A percentile compares a stretch with the other conserved stretches of the same genome.
Evolutionary conservation across 2,888 invertebrate species (phyloP).

Genomic region (Conchocele bisecta): DNA sequence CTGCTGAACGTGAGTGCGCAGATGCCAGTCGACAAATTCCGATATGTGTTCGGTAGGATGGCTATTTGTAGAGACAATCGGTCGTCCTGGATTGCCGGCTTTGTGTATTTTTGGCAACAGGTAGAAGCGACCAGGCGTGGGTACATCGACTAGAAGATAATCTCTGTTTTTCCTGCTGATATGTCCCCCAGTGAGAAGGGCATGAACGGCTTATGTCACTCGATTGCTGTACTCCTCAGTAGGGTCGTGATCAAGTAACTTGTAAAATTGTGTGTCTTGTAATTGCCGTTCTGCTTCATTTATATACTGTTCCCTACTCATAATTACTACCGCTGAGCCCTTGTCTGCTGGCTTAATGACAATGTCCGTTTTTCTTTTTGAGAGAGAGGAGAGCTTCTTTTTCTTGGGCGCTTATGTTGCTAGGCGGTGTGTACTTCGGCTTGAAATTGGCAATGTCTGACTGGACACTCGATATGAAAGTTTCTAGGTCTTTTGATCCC

Average conservation of each 20-base stretch:
- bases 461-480: too few relatives aligned
- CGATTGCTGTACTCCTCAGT: constrained; percentile 1
- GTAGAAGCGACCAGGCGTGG: constrained; percentile 26
- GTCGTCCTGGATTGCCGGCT: constrained; percentile 17
- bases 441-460: too few relatives aligned
- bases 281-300: constrained; percentile 5
- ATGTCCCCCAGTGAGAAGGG: neutral
- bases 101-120: constrained; percentile 34
- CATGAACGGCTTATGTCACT: neutral
- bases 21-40: constrained; percentile 21
- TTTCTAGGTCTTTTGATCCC: too few relatives aligned
- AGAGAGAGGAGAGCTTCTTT: too few relatives aligned
- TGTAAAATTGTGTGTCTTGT: neutral
- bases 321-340: constrained; percentile 11
- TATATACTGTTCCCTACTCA: constrained; percentile 11
- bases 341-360: constrained; percentile 14
- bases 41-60: constrained; percentile 31
- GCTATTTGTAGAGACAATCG: constrained; percentile 33
- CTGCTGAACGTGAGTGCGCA: constrained; percentile 12
- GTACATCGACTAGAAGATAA: neutral
- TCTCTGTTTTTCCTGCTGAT: constrained; percentile 4
- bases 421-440: too few relatives aligned
- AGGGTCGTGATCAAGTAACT: constrained; percentile 2
- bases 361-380: too few relatives aligned
- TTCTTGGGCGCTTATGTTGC: too few relatives aligned